These are phyloP conservation scores for Xiphophorus maculatus DNA, from an alignment of 2,113 vertebrate genomes.

Conservation along the genomic window DNA sequence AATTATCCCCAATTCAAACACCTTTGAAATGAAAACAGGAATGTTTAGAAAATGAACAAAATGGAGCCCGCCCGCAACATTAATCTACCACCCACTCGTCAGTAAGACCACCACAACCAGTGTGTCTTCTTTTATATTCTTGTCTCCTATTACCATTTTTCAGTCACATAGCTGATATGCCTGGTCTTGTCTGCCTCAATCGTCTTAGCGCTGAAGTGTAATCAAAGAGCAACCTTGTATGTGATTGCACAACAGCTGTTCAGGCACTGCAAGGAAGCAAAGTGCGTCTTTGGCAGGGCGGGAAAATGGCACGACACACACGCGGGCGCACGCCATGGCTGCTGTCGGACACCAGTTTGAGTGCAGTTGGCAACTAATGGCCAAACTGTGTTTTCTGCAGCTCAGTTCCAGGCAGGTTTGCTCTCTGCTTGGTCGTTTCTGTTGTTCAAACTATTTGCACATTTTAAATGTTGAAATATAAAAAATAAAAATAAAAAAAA, in stretches of 20 bases:
- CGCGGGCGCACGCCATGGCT: conserved; percentile 25
- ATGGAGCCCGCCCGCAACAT: conserved; percentile 65
- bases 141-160: conserved; percentile 76
- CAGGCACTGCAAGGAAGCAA: conserved; percentile 48
- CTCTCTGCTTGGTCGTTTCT: too few relatives aligned
- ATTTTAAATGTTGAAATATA: conserved; percentile 17
- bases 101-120: conserved; percentile 65
- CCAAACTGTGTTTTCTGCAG: conserved; percentile 22
- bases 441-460: conserved; percentile 11
- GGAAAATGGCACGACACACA: conserved; percentile 25
- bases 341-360: conserved; percentile 43
- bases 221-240: conserved; percentile 77
- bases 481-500: too few relatives aligned
- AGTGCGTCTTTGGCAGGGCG: conserved; percentile 58
- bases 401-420: neutral
- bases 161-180: conserved; percentile 81
- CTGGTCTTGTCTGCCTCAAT: conserved; percentile 83
- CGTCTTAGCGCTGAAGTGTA: conserved; percentile 68
- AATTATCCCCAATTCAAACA: conserved; percentile 65
- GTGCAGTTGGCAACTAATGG: conserved; percentile 49
- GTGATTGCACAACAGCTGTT: conserved; percentile 81
- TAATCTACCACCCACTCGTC: conserved; percentile 76
- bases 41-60: conserved; percentile 72
- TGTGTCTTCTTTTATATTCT: conserved; percentile 76
- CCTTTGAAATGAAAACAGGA: conserved; percentile 50